These are phyloP conservation scores for Pyrocoelia pectoralis DNA, from an alignment of 2,888 invertebrate genomes.

Conservation along the genomic window DNA sequence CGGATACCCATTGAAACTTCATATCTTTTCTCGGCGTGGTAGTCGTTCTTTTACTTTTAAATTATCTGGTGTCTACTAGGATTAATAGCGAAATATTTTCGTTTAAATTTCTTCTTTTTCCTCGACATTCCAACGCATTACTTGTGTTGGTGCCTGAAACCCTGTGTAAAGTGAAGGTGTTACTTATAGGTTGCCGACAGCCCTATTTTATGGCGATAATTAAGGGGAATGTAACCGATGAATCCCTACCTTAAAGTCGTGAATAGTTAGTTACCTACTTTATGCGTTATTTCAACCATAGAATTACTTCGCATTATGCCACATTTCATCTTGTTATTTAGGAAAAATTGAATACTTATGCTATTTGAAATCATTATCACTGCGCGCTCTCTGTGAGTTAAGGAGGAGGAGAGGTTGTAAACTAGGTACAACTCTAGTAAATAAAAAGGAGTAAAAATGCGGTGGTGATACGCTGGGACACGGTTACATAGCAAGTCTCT, in stretches of 20 bases:
- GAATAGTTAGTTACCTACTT: slow-evolving; percentile 25
- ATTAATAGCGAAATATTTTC: slow-evolving; percentile 34
- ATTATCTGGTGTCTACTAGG: slow-evolving; percentile 20
- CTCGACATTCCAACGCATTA: slow-evolving; percentile 28
- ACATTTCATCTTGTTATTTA: neutral
- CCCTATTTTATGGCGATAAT: slow-evolving; percentile 53
- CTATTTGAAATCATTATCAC: neutral
- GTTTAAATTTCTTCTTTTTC: slow-evolving; percentile 22
- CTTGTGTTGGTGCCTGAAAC: slow-evolving; percentile 26
- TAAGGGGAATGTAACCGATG: slow-evolving; percentile 52
- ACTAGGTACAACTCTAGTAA: neutral
- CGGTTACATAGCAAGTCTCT: slow-evolving; percentile 33
- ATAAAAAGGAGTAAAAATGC: slow-evolving; percentile 10
- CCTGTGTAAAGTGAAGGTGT: slow-evolving; percentile 47
- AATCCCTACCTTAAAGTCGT: slow-evolving; percentile 43
- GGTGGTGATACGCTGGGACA: slow-evolving; percentile 21
- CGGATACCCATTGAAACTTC: neutral
- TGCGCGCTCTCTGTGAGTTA: neutral
- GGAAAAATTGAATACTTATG: slow-evolving; percentile 2
- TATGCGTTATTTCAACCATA: slow-evolving; percentile 27
- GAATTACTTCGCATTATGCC: slow-evolving; percentile 15
- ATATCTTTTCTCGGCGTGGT: neutral
- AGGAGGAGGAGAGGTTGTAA: slow-evolving; percentile 6
- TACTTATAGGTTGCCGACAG: slow-evolving; percentile 47
- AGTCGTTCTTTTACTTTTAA: slow-evolving; percentile 10